Base-by-base conservation (phyloP, 2,888 invertebrate species). In the Linyphia triangularis region DNA sequence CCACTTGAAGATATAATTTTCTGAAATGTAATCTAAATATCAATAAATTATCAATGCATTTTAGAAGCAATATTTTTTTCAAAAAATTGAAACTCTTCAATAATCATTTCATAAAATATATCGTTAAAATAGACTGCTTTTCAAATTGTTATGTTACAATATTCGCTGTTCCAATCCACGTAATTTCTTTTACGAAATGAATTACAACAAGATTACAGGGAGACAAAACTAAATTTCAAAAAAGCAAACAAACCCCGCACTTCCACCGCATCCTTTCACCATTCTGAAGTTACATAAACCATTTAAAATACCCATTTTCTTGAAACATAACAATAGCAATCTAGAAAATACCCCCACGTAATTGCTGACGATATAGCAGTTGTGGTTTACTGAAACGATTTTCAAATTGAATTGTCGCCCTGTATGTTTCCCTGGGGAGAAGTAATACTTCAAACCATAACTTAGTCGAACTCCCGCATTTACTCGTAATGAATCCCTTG, bases 401-500 rank as follows among this genome's bases (percentile, higher is more conserved):
- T 61, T 26, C 61, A 61, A 22, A 22, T 61, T 61, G 26, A 61
- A 26, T 61, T 61, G 24, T 26, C 24, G 61, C n/a, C 19, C 26
- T 13, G n/a, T n/a, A 61, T 51, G 16, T 61, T 24, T 16, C 26
- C 61, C 61, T 6, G 16, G 33, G 30, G 30, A 33, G 6, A 7
- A 28, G n/a, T 6, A 19, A 30, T 67, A 72, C 13, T 26, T 63
- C 26, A 51, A 72, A 19, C 30, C 57, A 59, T 24, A 33, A 57
- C 61, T 63, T 63, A 10, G 16, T 33, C 19, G 37, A 10, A 77
- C 61, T 57, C 37, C 19, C 57, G n/a, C 75, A 30, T 19, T 63
- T 30, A 61, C 37, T 77, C 26, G 24, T 63, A 77, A 77, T 77
- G 77, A 77, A 77, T 77, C 63, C 77, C 61, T 63, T 37, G 77